Percentiles rank a stretch among this genome's conserved stretches.
phyloP scores from a whole-genome alignment of 2,888 invertebrate species.

The Melanotus villosus region DNA sequence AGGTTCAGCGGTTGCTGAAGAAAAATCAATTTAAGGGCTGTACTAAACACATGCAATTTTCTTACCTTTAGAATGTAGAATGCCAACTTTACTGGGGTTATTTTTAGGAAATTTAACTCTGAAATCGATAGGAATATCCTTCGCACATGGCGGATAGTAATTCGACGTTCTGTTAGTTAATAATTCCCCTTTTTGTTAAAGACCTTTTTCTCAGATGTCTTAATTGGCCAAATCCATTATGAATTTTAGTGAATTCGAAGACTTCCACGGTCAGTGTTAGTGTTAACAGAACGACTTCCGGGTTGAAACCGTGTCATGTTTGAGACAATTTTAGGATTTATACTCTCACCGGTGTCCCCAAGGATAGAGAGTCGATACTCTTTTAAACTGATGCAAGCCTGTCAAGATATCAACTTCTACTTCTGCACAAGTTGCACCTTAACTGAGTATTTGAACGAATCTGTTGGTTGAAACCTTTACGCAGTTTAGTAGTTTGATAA shows the following conservation, averaged over 20 bases:
- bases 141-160: slow-evolving; percentile 82
- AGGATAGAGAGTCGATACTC: slow-evolving; percentile 82
- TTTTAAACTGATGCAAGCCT: slow-evolving; percentile 78
- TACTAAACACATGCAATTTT: too few relatives aligned
- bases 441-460: slow-evolving; percentile 64
- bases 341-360: slow-evolving; percentile 81
- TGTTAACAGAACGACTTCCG: too few relatives aligned
- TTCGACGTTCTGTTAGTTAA: slow-evolving; percentile 85
- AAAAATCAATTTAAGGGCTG: too few relatives aligned
- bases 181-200: slow-evolving; percentile 78
- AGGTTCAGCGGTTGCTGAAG: slow-evolving; percentile 76
- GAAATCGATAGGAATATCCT: slow-evolving; percentile 85
- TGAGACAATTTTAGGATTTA: slow-evolving; percentile 83
- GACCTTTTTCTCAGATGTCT: slow-evolving; percentile 79
- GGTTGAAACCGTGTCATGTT: slow-evolving; percentile 77
- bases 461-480: background rate
- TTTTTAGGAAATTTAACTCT: slow-evolving; percentile 78
- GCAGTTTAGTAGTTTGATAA: background rate
- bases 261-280: too few relatives aligned
- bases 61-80: slow-evolving; percentile 81
- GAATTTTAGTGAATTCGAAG: too few relatives aligned
- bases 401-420: slow-evolving; percentile 85
- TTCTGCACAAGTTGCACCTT: slow-evolving; percentile 77
- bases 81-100: slow-evolving; percentile 75
- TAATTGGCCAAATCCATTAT: slow-evolving; percentile 79